Evolutionary conservation across 2,797 vertebrate species (phyloP).

Genomic region (Darevskia nairensis): DNA sequence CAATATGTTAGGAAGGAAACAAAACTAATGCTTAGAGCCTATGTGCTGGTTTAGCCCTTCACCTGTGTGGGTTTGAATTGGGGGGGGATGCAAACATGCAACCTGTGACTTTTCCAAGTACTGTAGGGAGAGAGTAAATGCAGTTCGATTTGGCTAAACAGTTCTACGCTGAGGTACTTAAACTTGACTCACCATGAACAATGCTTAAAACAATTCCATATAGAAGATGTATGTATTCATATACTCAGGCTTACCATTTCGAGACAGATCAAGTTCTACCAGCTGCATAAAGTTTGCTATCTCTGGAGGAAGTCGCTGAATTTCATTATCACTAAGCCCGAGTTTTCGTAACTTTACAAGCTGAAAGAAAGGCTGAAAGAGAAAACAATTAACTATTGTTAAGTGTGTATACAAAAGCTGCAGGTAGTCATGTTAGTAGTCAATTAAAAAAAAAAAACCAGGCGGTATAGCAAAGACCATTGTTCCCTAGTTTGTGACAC

Average conservation of each 20-base stretch:
- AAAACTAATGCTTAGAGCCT: background rate
- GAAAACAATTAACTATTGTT: constrained; percentile 50
- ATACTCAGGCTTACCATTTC: constrained; percentile 86
- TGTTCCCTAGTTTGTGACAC: no score
- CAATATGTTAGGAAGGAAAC: background rate
- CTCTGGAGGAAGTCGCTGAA: constrained; percentile 94
- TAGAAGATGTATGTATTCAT: constrained; percentile 15
- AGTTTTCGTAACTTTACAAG: constrained; percentile 96
- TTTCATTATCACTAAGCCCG: constrained; percentile 97
- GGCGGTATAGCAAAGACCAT: no score
- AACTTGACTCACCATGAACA: background rate
- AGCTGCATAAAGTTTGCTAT: constrained; percentile 98
- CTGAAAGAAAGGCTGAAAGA: constrained; percentile 95
- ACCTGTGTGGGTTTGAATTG: background rate
- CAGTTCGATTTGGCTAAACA: background rate
- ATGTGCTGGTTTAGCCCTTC: background rate
- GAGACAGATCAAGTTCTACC: constrained; percentile 95
- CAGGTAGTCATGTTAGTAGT: background rate
- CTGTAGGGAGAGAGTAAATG: background rate
- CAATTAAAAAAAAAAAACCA: no score
- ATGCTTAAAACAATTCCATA: background rate
- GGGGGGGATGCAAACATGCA: background rate
- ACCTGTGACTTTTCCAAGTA: background rate
- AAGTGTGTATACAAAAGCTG: constrained; percentile 23
- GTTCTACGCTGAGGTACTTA: background rate